These are phyloP conservation scores for Cygnus olor DNA, from an alignment of 2,797 vertebrate species.

Conservation along the genomic window DNA sequence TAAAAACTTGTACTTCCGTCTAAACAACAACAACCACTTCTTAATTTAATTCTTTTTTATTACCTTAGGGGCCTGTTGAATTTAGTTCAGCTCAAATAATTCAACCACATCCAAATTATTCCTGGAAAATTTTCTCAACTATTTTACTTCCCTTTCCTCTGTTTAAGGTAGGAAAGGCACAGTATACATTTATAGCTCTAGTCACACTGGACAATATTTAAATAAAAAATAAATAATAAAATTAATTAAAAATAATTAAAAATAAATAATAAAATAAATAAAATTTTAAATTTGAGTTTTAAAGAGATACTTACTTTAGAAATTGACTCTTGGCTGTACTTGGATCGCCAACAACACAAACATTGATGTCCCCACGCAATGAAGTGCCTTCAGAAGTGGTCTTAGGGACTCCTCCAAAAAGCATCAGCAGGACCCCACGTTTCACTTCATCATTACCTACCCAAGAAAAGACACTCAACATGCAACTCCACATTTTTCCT, in stretches of 20 bases:
- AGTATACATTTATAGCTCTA: neutral
- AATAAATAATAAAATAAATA: no score
- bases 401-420: conserved; percentile 97
- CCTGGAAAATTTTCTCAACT: neutral
- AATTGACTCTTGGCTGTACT: conserved; percentile 99
- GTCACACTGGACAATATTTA: neutral
- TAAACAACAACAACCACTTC: neutral
- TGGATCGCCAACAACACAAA: conserved; percentile 96
- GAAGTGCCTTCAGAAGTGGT: conserved; percentile 96
- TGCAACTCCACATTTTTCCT: neutral
- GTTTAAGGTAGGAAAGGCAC: neutral
- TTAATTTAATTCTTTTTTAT: neutral
- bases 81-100: neutral
- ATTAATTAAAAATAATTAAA: no score
- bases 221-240: neutral
- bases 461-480: neutral
- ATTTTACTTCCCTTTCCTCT: neutral
- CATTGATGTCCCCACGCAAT: conserved; percentile 94
- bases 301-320: conserved; percentile 87
- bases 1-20: neutral
- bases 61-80: neutral
- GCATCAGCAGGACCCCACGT: conserved; percentile 94
- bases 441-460: conserved; percentile 98
- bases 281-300: neutral
- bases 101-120: neutral